Conservation (phyloP, 1,140 invertebrate genomes). For the Penaeus indicus region DNA sequence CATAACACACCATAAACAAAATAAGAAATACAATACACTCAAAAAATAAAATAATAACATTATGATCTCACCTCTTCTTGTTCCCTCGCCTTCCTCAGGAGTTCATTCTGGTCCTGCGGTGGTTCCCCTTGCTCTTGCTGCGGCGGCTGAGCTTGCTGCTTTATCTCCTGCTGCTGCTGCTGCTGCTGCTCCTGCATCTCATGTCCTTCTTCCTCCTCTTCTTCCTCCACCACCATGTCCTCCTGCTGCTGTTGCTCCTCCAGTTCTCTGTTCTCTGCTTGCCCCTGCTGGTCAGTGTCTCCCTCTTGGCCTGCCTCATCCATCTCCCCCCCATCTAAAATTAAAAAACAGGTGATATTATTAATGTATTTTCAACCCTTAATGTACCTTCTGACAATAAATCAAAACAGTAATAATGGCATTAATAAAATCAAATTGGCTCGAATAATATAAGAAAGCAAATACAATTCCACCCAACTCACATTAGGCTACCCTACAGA, state of each 20-base stretch:
- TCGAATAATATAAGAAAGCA: too few species aligned
- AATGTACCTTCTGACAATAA: too few species aligned
- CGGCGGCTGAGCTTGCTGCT: too few species aligned
- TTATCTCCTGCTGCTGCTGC: too few species aligned
- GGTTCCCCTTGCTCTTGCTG: too few species aligned
- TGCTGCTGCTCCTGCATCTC: not conserved
- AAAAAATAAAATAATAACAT: not conserved
- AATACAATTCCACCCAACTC: too few species aligned
- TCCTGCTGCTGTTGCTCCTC: slow-evolving; percentile 11
- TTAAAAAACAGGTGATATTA: too few species aligned
- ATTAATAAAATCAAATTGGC: too few species aligned
- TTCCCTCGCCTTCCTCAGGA: slow-evolving; percentile 42
- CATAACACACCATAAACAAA: too few species aligned
- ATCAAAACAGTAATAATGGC: too few species aligned
- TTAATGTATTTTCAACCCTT: too few species aligned
- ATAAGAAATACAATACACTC: not conserved
- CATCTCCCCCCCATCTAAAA: not conserved
- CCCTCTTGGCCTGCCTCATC: not conserved
- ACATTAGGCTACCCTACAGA: too few species aligned
- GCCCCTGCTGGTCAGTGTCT: not conserved
- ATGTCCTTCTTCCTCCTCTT: not conserved
- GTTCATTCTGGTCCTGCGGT: slow-evolving; percentile 3
- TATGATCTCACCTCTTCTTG: slow-evolving; percentile 34
- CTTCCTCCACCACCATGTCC: slow-evolving; percentile 37
- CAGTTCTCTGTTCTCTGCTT: not conserved